Conservation (phyloP, 1,140 invertebrate genomes). For the Zaprionus vittiger region DNA sequence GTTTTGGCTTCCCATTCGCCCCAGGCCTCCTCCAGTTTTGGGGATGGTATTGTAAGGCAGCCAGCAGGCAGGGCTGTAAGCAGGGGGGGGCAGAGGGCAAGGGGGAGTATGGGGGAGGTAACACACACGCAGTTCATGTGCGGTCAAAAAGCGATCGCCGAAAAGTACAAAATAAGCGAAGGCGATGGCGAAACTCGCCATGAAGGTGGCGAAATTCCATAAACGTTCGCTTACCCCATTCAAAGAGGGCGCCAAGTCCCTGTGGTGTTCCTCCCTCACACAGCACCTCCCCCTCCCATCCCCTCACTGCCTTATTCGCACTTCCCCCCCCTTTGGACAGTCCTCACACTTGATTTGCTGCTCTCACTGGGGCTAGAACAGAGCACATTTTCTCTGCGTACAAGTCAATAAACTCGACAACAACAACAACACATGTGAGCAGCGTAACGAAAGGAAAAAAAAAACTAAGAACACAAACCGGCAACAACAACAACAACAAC, state of each 20-base stretch:
- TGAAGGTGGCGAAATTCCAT: slow-evolving; percentile 53
- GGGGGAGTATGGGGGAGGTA: not conserved
- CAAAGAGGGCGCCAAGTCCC: slow-evolving; percentile 10
- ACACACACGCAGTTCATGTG: slow-evolving; percentile 47
- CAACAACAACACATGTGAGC: slow-evolving; percentile 20
- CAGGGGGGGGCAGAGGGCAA: not conserved
- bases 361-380: slow-evolving; percentile 14
- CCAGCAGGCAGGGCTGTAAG: slow-evolving; percentile 11
- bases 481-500: slow-evolving; percentile 37
- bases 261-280: not conserved
- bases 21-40: slow-evolving; percentile 26
- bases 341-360: slow-evolving; percentile 14
- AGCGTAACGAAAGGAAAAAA: slow-evolving; percentile 39
- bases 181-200: slow-evolving; percentile 16
- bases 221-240: slow-evolving; percentile 39
- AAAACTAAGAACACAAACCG: slow-evolving; percentile 34
- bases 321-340: not conserved
- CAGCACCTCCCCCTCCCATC: not conserved
- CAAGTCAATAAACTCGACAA: slow-evolving; percentile 49
- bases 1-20: slow-evolving; percentile 70
- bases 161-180: slow-evolving; percentile 10
- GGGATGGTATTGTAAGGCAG: not conserved
- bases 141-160: slow-evolving; percentile 45
- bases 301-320: not conserved
- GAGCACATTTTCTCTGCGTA: not conserved